A percentile compares a stretch with the other conserved stretches of the same genome.
phyloP scores from a whole-genome alignment of 2,797 vertebrate genomes.

The Melopsittacus undulatus region DNA sequence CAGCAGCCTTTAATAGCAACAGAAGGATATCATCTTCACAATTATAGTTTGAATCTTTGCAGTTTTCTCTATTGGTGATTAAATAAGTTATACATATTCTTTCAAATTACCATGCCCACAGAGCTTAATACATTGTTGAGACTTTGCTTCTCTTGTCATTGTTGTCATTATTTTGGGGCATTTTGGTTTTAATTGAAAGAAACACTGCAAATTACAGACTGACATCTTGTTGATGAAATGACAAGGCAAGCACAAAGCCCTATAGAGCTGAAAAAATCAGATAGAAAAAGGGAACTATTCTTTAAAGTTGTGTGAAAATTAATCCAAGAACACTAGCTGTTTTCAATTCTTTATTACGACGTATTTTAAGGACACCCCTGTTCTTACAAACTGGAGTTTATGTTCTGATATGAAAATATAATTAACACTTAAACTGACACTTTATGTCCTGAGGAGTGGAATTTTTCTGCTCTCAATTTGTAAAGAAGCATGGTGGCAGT shows the following conservation, averaged over 20 bases:
- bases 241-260: constrained; percentile 33
- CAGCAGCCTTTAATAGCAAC: constrained; percentile 33
- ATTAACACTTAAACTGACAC: constrained; percentile 69
- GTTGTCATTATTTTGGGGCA: background rate
- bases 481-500: background rate
- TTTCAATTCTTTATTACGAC: constrained; percentile 69
- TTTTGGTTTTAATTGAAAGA: constrained; percentile 48
- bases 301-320: constrained; percentile 74
- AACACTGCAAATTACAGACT: constrained; percentile 31
- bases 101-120: background rate
- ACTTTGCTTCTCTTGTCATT: background rate
- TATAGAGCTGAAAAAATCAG: constrained; percentile 28
- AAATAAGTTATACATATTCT: constrained; percentile 29
- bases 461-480: background rate
- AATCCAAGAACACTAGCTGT: constrained; percentile 72
- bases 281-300: constrained; percentile 57
- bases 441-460: constrained; percentile 37
- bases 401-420: constrained; percentile 71
- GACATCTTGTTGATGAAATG: constrained; percentile 46
- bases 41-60: constrained; percentile 41
- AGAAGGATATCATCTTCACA: constrained; percentile 44
- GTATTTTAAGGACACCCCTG: constrained; percentile 62
- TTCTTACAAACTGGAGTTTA: constrained; percentile 66
- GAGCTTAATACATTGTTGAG: background rate
- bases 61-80: constrained; percentile 30